Evolutionary conservation across 2,888 invertebrate genomes (phyloP).

Genomic region (Hermaeophaga mercurialis): DNA sequence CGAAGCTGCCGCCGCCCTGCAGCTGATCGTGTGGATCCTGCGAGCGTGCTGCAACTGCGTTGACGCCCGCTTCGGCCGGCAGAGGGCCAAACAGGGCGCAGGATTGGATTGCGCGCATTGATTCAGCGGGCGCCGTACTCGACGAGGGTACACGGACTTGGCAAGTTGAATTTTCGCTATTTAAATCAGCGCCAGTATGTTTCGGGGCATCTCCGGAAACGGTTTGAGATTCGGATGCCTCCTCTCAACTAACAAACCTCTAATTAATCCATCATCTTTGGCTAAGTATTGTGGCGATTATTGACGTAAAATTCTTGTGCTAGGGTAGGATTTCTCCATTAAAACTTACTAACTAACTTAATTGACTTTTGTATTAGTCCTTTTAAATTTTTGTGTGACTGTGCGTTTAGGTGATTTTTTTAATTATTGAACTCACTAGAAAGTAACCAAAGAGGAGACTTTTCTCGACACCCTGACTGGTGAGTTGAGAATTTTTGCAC

Average conservation of each 20-base stretch:
- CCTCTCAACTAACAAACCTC: not conserved
- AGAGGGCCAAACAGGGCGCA: constrained; percentile 49
- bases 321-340: not conserved
- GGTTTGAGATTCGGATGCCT: constrained; percentile 26
- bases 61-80: constrained; percentile 46
- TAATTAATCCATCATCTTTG: constrained; percentile 2
- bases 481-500: constrained; percentile 42
- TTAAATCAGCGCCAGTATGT: constrained; percentile 48
- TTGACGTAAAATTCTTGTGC: constrained; percentile 5
- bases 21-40: constrained; percentile 16
- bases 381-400: constrained; percentile 30
- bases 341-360: constrained; percentile 8
- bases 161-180: constrained; percentile 38
- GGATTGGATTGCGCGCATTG: constrained; percentile 51
- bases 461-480: constrained; percentile 50
- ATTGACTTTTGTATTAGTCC: constrained; percentile 4
- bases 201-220: constrained; percentile 41
- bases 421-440: constrained; percentile 9
- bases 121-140: constrained; percentile 47
- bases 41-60: constrained; percentile 27
- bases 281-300: constrained; percentile 10
- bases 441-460: constrained; percentile 8
- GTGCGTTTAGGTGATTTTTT: constrained; percentile 34
- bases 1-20: too few relatives aligned
- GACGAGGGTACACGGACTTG: constrained; percentile 23